These are phyloP conservation scores for Drosophila ambigua DNA, from an alignment of 1,140 invertebrate genomes.

Conservation along the genomic window DNA sequence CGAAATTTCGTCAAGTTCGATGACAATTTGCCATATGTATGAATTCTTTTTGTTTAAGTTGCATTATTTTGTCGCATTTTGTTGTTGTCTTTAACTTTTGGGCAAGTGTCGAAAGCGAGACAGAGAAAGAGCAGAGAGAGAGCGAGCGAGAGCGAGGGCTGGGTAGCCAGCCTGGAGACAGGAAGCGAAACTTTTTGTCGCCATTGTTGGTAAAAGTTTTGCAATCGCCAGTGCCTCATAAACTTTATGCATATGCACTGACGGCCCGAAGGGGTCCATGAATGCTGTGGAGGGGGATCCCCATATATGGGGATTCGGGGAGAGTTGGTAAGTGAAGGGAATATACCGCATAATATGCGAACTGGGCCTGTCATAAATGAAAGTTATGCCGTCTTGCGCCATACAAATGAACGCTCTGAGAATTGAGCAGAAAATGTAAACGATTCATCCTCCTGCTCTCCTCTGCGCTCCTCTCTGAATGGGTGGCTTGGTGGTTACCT, in stretches of 20 bases:
- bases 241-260: slow-evolving; percentile 71
- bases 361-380: slow-evolving; percentile 74
- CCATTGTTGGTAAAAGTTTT: slow-evolving; percentile 76
- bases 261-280: neutral
- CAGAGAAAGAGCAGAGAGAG: neutral
- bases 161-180: slow-evolving; percentile 5
- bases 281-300: no score
- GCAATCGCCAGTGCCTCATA: slow-evolving; percentile 77
- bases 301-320: neutral
- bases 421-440: slow-evolving; percentile 48
- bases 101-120: slow-evolving; percentile 6
- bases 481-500: slow-evolving; percentile 21
- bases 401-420: slow-evolving; percentile 69
- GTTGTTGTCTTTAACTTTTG: slow-evolving; percentile 41
- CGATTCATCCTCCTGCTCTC: slow-evolving; percentile 30
- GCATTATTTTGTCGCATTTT: slow-evolving; percentile 5
- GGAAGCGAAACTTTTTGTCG: slow-evolving; percentile 74
- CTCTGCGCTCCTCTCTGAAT: neutral
- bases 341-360: slow-evolving; percentile 74
- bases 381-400: slow-evolving; percentile 68
- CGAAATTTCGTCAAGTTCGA: slow-evolving; percentile 8
- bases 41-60: slow-evolving; percentile 11
- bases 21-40: slow-evolving; percentile 10
- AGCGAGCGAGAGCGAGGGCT: neutral
- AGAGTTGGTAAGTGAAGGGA: slow-evolving; percentile 32